Percentiles rank a stretch among this genome's conserved stretches.
Evolutionary conservation across 2,113 vertebrate species (phyloP).

Genomic region (Nicator chloris): DNA sequence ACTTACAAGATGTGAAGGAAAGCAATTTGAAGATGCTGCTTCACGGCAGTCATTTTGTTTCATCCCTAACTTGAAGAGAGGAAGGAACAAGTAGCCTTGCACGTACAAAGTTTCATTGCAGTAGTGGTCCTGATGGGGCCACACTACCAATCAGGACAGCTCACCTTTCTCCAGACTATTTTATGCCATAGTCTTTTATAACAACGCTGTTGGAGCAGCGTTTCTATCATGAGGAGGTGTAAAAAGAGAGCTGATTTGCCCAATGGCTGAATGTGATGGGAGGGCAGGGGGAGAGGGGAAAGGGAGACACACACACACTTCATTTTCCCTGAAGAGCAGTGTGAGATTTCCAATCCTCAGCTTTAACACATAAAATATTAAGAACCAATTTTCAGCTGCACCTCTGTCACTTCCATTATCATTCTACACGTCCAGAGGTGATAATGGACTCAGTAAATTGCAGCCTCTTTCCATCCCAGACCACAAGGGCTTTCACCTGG

Average conservation of each 20-base stretch:
- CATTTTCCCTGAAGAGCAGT: slow-evolving; percentile 79
- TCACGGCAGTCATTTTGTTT: neutral
- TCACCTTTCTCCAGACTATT: neutral
- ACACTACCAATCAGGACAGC: neutral
- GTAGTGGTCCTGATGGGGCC: neutral
- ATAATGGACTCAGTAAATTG: slow-evolving; percentile 86
- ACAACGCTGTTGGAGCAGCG: neutral
- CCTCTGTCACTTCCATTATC: slow-evolving; percentile 88
- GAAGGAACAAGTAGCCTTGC: neutral
- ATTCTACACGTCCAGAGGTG: slow-evolving; percentile 82
- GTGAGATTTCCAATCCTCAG: slow-evolving; percentile 77
- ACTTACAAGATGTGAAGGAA: neutral
- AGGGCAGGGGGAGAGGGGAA: neutral
- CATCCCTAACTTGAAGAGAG: neutral
- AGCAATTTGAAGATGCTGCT: neutral
- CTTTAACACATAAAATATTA: slow-evolving; percentile 92
- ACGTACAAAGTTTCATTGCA: neutral
- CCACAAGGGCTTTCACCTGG: slow-evolving; percentile 67
- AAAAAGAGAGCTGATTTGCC: slow-evolving; percentile 23
- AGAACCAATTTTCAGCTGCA: slow-evolving; percentile 90
- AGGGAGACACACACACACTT: slow-evolving; percentile 36
- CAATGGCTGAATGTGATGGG: slow-evolving; percentile 12
- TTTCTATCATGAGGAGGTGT: slow-evolving; percentile 15
- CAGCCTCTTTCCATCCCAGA: slow-evolving; percentile 72
- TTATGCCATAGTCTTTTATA: slow-evolving; percentile 1